Evolutionary conservation across 1,140 invertebrate genomes (phyloP).

Genomic region (Leucophenga varia): DNA sequence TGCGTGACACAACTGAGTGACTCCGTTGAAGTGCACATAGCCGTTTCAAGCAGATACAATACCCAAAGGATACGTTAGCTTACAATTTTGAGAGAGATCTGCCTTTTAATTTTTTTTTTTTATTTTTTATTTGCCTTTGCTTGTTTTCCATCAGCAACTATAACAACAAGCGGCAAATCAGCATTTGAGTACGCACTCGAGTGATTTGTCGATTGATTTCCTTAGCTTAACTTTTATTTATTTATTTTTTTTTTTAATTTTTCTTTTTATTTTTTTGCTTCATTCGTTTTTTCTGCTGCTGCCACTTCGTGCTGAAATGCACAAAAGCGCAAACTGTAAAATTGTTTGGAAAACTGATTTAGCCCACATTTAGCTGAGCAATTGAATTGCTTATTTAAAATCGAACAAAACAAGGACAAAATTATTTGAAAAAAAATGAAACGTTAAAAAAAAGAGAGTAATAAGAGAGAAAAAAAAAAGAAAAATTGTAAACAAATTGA

Average conservation of each 20-base stretch:
- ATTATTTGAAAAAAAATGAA: conserved; percentile 19
- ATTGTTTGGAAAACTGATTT: conserved; percentile 54
- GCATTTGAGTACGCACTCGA: conserved; percentile 35
- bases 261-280: conserved; percentile 8
- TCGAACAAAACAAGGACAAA: not conserved
- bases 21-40: too few relatives aligned
- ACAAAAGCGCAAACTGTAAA: conserved; percentile 47
- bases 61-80: conserved; percentile 47
- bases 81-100: conserved; percentile 41
- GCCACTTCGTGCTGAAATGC: conserved; percentile 32
- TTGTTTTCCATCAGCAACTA: conserved; percentile 29
- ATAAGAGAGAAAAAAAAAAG: conserved; percentile 2
- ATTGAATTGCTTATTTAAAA: conserved; percentile 51
- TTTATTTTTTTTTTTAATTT: conserved; percentile 25
- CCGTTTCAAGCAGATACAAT: too few relatives aligned
- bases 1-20: conserved; percentile 48
- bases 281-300: conserved; percentile 1
- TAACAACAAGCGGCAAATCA: conserved; percentile 19
- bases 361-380: conserved; percentile 53
- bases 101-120: conserved; percentile 6
- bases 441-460: conserved; percentile 27
- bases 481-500: conserved; percentile 1
- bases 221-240: too few relatives aligned
- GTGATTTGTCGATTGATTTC: conserved; percentile 49
- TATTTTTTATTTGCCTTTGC: too few relatives aligned